Evolutionary conservation across 2,888 invertebrate genomes (phyloP).

Genomic region (Phalera bucephala): DNA sequence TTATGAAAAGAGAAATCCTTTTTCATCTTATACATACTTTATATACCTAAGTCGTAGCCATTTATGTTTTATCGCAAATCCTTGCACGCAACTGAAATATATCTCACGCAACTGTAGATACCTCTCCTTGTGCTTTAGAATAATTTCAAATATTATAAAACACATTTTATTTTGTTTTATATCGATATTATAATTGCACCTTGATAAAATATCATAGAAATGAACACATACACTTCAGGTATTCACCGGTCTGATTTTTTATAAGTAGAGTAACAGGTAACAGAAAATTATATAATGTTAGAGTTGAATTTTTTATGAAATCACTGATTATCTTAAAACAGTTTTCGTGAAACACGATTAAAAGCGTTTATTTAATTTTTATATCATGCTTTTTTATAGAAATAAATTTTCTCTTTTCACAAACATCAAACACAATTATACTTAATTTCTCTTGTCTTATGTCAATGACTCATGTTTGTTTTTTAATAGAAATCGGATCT

Average conservation of each 20-base stretch:
- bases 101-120: conserved; percentile 54
- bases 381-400: conserved; percentile 41
- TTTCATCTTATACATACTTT: conserved; percentile 32
- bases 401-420: conserved; percentile 79
- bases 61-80: conserved; percentile 51
- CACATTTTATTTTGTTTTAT: conserved; percentile 30
- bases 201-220: conserved; percentile 32
- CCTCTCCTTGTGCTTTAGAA: conserved; percentile 47
- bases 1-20: conserved; percentile 80
- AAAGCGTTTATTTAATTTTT: conserved; percentile 20
- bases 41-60: conserved; percentile 46
- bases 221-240: conserved; percentile 17
- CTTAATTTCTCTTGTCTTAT: conserved; percentile 22
- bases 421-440: conserved; percentile 69
- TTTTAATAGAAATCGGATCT: conserved; percentile 40
- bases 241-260: conserved; percentile 7
- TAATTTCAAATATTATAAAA: conserved; percentile 23
- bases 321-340: neutral
- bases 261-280: too few species aligned
- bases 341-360: conserved; percentile 6
- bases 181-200: conserved; percentile 40
- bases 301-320: neutral
- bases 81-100: conserved; percentile 50
- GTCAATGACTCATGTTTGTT: conserved; percentile 30
- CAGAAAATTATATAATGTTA: neutral